Percentiles rank a stretch among this genome's conserved stretches.
phyloP scores from a whole-genome alignment of 2,797 vertebrate genomes.

The Selene dorsalis region DNA sequence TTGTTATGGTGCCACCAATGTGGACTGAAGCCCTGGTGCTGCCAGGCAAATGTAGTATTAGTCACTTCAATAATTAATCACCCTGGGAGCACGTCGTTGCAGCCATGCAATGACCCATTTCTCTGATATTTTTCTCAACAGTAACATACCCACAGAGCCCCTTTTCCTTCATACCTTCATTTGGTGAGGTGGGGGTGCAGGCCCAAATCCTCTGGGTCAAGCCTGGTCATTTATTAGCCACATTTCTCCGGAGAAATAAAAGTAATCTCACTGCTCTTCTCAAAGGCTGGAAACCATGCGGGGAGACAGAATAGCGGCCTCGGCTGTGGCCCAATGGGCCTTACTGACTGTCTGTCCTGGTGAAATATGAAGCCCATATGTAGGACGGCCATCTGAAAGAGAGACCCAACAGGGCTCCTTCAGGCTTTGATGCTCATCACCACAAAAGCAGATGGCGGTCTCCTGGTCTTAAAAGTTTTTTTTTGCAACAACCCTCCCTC shows the following conservation, averaged over 20 bases:
- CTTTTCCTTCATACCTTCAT: conserved; percentile 57
- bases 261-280: conserved; percentile 73
- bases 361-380: conserved; percentile 87
- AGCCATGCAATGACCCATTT: conserved; percentile 85
- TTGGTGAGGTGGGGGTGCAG: conserved; percentile 62
- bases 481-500: conserved; percentile 55
- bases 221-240: conserved; percentile 83
- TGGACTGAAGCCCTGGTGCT: conserved; percentile 78
- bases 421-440: conserved; percentile 85
- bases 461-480: conserved; percentile 78
- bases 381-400: conserved; percentile 83
- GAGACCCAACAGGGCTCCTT: conserved; percentile 82
- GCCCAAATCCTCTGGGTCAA: conserved; percentile 78
- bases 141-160: conserved; percentile 71
- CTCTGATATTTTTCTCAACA: conserved; percentile 73
- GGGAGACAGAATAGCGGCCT: conserved; percentile 74
- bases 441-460: conserved; percentile 87
- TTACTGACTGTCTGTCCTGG: conserved; percentile 76
- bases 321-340: conserved; percentile 71
- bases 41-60: conserved; percentile 86
- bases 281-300: conserved; percentile 77
- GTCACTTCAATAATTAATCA: conserved; percentile 88
- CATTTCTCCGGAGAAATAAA: conserved; percentile 82
- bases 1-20: conserved; percentile 79
- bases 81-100: conserved; percentile 80